Conservation (phyloP, 92 coral and sea anemone genomes). For the Palythoa caribaeorum region DNA sequence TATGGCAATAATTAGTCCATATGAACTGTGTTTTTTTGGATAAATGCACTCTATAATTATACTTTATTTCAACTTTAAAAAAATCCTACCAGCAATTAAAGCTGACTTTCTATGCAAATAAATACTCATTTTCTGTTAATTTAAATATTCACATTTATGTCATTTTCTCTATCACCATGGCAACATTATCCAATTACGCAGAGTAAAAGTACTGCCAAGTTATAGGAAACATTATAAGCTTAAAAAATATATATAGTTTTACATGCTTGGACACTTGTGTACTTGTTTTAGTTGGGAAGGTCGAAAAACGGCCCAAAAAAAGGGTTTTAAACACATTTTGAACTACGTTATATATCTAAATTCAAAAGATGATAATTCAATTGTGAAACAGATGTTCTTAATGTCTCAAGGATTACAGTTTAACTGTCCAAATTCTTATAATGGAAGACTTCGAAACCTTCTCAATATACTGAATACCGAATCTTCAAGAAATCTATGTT, state of each 20-base stretch:
- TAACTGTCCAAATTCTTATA: too few species aligned
- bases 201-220: slow-evolving; percentile 5
- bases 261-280: not conserved
- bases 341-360: too few species aligned
- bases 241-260: not conserved
- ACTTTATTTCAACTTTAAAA: slow-evolving; percentile 6
- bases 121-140: slow-evolving; percentile 10
- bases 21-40: slow-evolving; percentile 14
- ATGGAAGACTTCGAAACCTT: too few species aligned
- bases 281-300: slow-evolving; percentile 8
- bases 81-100: slow-evolving; percentile 4
- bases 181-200: not conserved
- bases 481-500: too few species aligned
- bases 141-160: slow-evolving; percentile 2
- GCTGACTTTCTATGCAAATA: not conserved
- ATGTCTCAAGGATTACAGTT: too few species aligned
- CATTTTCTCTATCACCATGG: slow-evolving; percentile 12
- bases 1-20: not conserved
- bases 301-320: not conserved
- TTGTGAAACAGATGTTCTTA: too few species aligned
- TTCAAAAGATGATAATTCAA: too few species aligned
- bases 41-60: not conserved
- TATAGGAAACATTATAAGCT: not conserved
- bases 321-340: too few species aligned
- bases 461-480: too few species aligned